Evolutionary conservation across 2,113 vertebrate species (phyloP).

Genomic region (Suricata suricatta): DNA sequence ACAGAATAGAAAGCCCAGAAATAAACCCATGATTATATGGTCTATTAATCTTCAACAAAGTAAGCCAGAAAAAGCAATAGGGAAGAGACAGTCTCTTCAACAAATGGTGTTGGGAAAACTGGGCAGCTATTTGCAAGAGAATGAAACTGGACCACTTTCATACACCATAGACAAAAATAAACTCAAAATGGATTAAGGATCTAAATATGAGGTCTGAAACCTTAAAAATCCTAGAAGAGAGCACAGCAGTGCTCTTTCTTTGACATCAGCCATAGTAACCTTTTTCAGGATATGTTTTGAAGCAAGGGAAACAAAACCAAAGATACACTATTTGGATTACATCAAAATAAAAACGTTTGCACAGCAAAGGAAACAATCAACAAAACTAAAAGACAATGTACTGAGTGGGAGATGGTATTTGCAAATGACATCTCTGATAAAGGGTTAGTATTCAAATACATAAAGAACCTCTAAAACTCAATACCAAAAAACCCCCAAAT

Average conservation of each 20-base stretch:
- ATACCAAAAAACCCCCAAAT: background rate
- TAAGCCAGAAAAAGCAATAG: background rate
- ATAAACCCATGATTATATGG: background rate
- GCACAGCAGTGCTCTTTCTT: background rate
- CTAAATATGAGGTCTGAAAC: background rate
- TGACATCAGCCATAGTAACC: background rate
- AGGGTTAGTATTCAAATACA: background rate
- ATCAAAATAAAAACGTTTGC: background rate
- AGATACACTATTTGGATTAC: background rate
- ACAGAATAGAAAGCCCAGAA: background rate
- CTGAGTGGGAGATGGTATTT: background rate
- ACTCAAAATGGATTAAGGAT: background rate
- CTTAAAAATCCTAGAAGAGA: background rate
- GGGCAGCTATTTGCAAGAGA: background rate
- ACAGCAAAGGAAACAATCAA: background rate
- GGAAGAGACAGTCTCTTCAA: background rate
- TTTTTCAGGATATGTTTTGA: background rate
- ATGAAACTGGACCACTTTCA: background rate
- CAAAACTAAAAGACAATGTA: background rate
- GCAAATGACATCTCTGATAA: background rate
- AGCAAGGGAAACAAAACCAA: background rate
- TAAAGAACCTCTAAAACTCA: background rate
- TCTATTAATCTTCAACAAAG: background rate
- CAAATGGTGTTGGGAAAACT: background rate
- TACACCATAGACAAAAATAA: background rate